Conservation (phyloP, 2,888 invertebrate genomes). For the Callyntrura sp. region DNA sequence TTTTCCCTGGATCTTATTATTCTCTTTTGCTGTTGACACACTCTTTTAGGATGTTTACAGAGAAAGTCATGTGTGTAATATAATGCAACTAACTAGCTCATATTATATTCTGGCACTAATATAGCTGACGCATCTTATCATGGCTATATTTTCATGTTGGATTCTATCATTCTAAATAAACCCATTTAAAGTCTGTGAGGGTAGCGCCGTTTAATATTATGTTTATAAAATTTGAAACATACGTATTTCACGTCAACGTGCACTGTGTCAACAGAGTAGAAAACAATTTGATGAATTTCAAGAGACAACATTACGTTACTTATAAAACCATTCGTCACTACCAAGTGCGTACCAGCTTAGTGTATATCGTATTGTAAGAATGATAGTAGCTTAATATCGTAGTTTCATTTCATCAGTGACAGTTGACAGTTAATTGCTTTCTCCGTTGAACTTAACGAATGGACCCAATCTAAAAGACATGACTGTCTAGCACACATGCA, state of each 20-base stretch:
- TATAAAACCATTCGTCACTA: background rate
- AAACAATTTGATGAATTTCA: constrained; percentile 25
- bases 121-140: background rate
- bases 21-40: constrained; percentile 33
- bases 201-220: background rate
- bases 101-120: background rate
- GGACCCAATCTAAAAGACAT: constrained; percentile 14
- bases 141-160: background rate
- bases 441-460: background rate
- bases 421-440: constrained; percentile 50
- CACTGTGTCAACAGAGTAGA: constrained; percentile 14
- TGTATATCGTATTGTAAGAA: too few species aligned
- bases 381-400: background rate
- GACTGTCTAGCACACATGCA: too few species aligned
- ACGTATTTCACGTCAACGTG: constrained; percentile 1
- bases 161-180: background rate
- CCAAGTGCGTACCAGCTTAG: background rate
- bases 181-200: background rate
- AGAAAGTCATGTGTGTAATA: background rate
- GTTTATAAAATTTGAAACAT: background rate
- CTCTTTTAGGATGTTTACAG: background rate
- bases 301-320: background rate
- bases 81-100: background rate
- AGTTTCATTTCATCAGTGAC: background rate
- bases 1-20: constrained; percentile 8